Conservation (phyloP, 2,888 invertebrate species). For the Dendrolimus houi region DNA sequence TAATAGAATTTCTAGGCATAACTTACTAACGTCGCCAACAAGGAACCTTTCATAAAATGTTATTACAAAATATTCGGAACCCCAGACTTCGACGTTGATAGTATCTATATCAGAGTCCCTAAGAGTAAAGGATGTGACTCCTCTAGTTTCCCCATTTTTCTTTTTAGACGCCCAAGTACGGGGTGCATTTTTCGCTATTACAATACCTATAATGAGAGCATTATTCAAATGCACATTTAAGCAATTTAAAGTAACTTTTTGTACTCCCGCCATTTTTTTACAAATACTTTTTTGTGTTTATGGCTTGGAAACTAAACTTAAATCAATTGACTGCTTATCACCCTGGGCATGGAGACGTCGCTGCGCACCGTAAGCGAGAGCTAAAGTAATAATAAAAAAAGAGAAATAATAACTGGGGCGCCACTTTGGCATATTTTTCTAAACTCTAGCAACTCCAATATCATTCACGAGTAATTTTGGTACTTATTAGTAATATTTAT, state of each 20-base stretch:
- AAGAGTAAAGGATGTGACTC: constrained; percentile 86
- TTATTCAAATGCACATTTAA: constrained; percentile 60
- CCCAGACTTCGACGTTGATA: constrained; percentile 88
- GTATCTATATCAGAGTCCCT: constrained; percentile 83
- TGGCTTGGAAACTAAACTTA: background rate
- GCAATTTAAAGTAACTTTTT: constrained; percentile 52
- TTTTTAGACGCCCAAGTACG: constrained; percentile 67
- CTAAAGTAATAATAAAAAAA: too few relatives aligned
- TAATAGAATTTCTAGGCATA: background rate
- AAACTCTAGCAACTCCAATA: too few relatives aligned
- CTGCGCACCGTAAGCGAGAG: too few relatives aligned
- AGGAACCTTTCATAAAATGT: constrained; percentile 79
- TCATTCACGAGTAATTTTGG: too few relatives aligned
- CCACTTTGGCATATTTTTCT: too few relatives aligned
- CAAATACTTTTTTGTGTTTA: background rate
- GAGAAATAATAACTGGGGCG: too few relatives aligned
- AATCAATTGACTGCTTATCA: too few relatives aligned
- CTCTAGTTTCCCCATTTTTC: constrained; percentile 72
- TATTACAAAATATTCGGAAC: constrained; percentile 77
- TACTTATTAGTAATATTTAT: too few relatives aligned
- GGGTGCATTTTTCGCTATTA: constrained; percentile 80
- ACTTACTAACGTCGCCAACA: constrained; percentile 82
- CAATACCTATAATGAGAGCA: constrained; percentile 71
- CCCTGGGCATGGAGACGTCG: too few relatives aligned
- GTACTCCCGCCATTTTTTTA: constrained; percentile 58